Base-by-base conservation (phyloP, 2,113 vertebrate species). In the Saccopteryx bilineata region DNA sequence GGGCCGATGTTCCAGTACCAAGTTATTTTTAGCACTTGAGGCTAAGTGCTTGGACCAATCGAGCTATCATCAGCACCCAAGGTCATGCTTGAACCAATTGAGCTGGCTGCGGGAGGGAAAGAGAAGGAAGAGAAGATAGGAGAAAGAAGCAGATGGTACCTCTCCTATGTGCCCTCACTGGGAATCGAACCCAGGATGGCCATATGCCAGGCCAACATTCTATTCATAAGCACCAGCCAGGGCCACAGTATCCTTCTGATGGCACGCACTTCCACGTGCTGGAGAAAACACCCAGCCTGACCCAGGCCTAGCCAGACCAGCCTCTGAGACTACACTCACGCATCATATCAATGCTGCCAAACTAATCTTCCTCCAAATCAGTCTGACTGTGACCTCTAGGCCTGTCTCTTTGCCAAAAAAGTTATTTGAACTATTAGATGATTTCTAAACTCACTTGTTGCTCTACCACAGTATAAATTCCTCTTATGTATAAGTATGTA, bases 321-420 rank as follows among this genome's bases (percentile, higher is more conserved):
- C 39, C 50, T 24, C 56, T 58, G 11, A 65, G 33, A 83, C 23
- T 21, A 6, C 14, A 58, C 17, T 21, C 7, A 2, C 11, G 5
- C 31, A 4, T 56, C 80, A 33, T 9, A 11, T 69, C 60, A 15
- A 48, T 4, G 24, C 19, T 72, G 50, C 28, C 18, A 33, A 31
- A 74, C 39, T 92, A 66, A 50, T 54, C 72, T 58, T 86, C 74
- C 90, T 90, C 58, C 48, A 90, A 85, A 76, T 54, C 94, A 83
- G 23, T 88, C 88, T 78, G 11, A 65, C 13, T 3, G 33, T 68
- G 85, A 76, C 56, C 63, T 83, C 80, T 31, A 58, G 17, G 14
- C 33, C 66, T 33, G 28, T 60, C 39, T 93, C 48, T 31, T 94
- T 81, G 17, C 81, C 87, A 96, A 94, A 92, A 71, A 78, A 72